Base-by-base conservation (phyloP, 2,113 vertebrate genomes). In the Thymallus thymallus region DNA sequence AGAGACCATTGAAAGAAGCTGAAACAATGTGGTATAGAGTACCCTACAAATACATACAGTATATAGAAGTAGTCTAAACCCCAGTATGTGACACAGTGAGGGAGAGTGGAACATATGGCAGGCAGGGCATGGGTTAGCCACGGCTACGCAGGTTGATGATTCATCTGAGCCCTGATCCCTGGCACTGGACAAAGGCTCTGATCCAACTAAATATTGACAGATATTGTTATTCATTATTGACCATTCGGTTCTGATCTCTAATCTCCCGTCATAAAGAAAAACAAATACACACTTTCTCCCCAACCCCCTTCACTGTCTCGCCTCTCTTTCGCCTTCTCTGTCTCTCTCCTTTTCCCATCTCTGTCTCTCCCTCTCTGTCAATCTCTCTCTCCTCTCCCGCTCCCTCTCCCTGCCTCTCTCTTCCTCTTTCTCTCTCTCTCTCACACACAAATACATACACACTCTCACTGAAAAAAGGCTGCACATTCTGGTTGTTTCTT, bases 201-300 rank as follows among this genome's bases (percentile, higher is more conserved):
- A 51, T 73, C 55, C 10, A 73, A 66, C 63, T 65, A 48, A 75
- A 70, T 76, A 73, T 71, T 71, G 66, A 58, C 63, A 56, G 14
- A 56, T 6, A 60, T 68, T 65, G 48, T 41, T 41, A 32, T 48
- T 79, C 30, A 45, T 24, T 58, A 68, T 71, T 73, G 67, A 71
- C 65, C 71, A 55, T 35, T 72, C 58, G 29, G 14, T 66, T 58
- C 41, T 29, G 24, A 65, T 20, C 61, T 45, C 60, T 71, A 24
- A 26, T 68, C 51, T 46, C 3, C 29, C 63, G 48, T 64, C 60
- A 63, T 72, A 41, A 32, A 24, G 30, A 63, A 72, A 63, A 24
- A 72, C 60, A 64, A 41, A 72, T 20, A 63, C 32, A 12, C n/a
- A 10, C 35, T 23, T 32, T 41, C 35, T 41, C 35, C 35, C 12